Percentiles rank a stretch among this genome's conserved stretches.
phyloP scores from a whole-genome alignment of 2,888 invertebrate species.

The Amblyjoppa proteus region DNA sequence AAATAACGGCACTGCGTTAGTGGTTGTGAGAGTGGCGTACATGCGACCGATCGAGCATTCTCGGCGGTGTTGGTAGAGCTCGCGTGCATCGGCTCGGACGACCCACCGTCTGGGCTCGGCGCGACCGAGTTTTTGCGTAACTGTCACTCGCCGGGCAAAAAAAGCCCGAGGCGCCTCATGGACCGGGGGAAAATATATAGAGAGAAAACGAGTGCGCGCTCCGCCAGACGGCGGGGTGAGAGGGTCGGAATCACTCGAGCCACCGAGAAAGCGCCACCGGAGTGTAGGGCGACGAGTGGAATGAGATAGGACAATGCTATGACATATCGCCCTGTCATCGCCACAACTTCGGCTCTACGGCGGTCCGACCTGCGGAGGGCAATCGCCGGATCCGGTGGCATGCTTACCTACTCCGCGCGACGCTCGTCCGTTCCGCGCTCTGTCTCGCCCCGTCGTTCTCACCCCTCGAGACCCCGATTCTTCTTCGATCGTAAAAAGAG shows the following conservation, averaged over 20 bases:
- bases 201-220: not conserved
- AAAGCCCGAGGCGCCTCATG: slow-evolving; percentile 52
- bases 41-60: not conserved
- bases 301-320: slow-evolving; percentile 78
- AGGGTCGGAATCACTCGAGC: slow-evolving; percentile 17
- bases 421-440: slow-evolving; percentile 69
- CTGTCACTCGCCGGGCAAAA: slow-evolving; percentile 65
- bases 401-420: slow-evolving; percentile 73
- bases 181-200: slow-evolving; percentile 33
- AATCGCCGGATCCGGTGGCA: slow-evolving; percentile 70
- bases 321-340: slow-evolving; percentile 82
- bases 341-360: slow-evolving; percentile 73
- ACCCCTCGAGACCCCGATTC: not conserved
- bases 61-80: not conserved
- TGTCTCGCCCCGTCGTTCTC: slow-evolving; percentile 43
- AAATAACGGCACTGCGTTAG: not conserved
- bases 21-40: not conserved
- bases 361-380: slow-evolving; percentile 59
- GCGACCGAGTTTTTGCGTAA: slow-evolving; percentile 66
- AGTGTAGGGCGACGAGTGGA: slow-evolving; percentile 50
- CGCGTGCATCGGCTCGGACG: slow-evolving; percentile 68
- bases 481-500: slow-evolving; percentile 37
- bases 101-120: slow-evolving; percentile 38
- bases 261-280: slow-evolving; percentile 31
- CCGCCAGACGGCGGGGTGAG: slow-evolving; percentile 19